Base-by-base conservation (phyloP, 2,113 vertebrate genomes). In the Mola mola region DNA sequence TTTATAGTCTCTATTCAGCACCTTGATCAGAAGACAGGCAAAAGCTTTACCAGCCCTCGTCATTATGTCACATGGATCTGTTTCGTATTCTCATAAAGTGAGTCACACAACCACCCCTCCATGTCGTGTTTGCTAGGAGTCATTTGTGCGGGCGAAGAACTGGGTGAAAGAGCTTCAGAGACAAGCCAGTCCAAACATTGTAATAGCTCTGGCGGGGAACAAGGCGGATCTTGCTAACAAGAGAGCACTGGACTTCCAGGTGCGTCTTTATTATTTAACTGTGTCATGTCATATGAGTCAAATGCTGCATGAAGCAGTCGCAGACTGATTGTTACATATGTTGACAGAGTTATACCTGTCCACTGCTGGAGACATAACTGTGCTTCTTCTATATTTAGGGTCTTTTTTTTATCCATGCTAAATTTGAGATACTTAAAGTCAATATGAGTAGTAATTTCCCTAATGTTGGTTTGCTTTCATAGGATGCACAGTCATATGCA, bases 101-200 rank as follows among this genome's bases (percentile, higher is more conserved):
- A 73, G 4, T 21, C 47, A 11, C 6, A 37, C n/a, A 4, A 25
- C n/a, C 5, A 4, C 19, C 22, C 58, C 47, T 22, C 47, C 47
- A 24, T 46, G 36, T 37, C 65, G 20, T 74, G 13, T 68, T 91
- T 93, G 72, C 68, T 90, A 98, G 97, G 97, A 99, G 70, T 98
- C 97, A 42, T 99, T 99, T 93, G 93, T 95, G 79, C 95, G 97
- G 92, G 97, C 96, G 21, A 99, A 98, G 93, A 99, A 98, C 72
- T 99, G 97, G 97, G 96, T 98, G 78, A 98, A 99, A 90, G 97
- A 99, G 89, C 95, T 99, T 81, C 97, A 99, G 91, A 96, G 96
- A 90, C 97, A 99, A 96, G 97, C 97, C 89, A 99, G 96, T 89
- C 96, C 97, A 78, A 98, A 97, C 81, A 98, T 99, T 85, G 97